A percentile compares a stretch with the other conserved stretches of the same genome.
Evolutionary conservation across 1,140 invertebrate genomes (phyloP).

Genomic region (Dolichoris vasculosae): DNA sequence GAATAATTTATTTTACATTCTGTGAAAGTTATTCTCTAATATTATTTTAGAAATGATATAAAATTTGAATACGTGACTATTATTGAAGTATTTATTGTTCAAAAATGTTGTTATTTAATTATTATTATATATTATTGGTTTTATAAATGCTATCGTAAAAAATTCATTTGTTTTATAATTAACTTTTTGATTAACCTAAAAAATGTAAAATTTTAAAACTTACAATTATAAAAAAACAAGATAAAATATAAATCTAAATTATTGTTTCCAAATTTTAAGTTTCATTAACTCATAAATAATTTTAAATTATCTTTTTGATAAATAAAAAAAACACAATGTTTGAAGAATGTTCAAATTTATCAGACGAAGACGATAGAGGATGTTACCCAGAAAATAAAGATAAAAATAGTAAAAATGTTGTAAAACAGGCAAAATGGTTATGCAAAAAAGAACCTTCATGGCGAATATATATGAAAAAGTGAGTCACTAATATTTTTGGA

Average conservation of each 20-base stretch:
- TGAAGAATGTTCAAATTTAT: not conserved
- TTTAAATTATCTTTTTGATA: not conserved
- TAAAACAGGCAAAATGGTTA: not conserved
- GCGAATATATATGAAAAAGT: constrained; percentile 38
- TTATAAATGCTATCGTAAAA: not conserved
- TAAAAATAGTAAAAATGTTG: not conserved
- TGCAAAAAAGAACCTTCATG: constrained; percentile 25
- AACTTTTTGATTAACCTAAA: not conserved
- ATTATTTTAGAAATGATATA: no score
- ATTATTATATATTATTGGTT: not conserved
- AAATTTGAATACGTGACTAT: no score
- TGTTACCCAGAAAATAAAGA: not conserved
- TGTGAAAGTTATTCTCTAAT: no score
- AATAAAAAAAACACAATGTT: not conserved
- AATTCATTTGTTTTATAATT: constrained; percentile 4
- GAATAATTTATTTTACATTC: no score
- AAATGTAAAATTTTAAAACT: not conserved
- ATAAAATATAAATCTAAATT: not conserved
- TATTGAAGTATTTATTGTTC: no score
- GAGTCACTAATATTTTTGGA: no score
- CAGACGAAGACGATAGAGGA: not conserved
- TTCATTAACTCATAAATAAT: not conserved
- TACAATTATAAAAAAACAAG: not conserved
- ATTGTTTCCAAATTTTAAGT: not conserved
- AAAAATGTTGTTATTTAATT: not conserved